Conservation (phyloP, 2,888 invertebrate species). For the Cheilosia vulpina region DNA sequence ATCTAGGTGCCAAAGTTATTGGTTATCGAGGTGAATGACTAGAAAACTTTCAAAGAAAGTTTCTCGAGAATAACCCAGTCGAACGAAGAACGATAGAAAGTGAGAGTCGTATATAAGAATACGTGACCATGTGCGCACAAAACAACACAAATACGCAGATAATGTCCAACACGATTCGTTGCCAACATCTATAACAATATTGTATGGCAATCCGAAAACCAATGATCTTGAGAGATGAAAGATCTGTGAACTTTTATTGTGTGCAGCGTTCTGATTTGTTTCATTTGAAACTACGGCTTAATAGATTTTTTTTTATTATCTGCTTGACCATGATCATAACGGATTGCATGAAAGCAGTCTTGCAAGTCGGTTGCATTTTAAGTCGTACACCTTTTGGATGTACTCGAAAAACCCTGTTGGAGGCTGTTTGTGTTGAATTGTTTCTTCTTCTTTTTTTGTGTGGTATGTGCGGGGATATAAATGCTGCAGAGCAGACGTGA, state of each 20-base stretch:
- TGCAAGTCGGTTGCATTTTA: slow-evolving; percentile 35
- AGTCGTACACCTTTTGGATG: slow-evolving; percentile 12
- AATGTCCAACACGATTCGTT: neutral
- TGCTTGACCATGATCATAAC: slow-evolving; percentile 36
- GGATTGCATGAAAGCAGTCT: slow-evolving; percentile 46
- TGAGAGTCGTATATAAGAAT: slow-evolving; percentile 39
- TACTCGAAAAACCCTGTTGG: slow-evolving; percentile 9
- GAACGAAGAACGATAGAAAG: slow-evolving; percentile 55
- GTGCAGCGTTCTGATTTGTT: slow-evolving; percentile 40
- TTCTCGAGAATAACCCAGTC: slow-evolving; percentile 41
- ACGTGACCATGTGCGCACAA: slow-evolving; percentile 43
- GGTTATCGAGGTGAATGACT: slow-evolving; percentile 66
- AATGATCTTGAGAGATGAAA: slow-evolving; percentile 60
- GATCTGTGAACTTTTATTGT: slow-evolving; percentile 27
- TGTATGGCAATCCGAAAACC: slow-evolving; percentile 42
- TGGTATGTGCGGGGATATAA: slow-evolving; percentile 19
- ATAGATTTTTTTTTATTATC: neutral
- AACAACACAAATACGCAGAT: neutral
- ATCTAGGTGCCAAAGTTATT: neutral
- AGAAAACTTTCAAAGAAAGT: slow-evolving; percentile 66
- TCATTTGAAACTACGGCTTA: neutral
- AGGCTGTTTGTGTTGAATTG: slow-evolving; percentile 8
- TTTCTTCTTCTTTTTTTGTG: neutral
- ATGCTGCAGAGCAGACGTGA: slow-evolving; percentile 3
- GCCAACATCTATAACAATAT: slow-evolving; percentile 6